Evolutionary conservation across 2,888 invertebrate species (phyloP), one percentile per base, ranked within the genome.

Genomic region (Dimorphilus gyrociliatus): DNA sequence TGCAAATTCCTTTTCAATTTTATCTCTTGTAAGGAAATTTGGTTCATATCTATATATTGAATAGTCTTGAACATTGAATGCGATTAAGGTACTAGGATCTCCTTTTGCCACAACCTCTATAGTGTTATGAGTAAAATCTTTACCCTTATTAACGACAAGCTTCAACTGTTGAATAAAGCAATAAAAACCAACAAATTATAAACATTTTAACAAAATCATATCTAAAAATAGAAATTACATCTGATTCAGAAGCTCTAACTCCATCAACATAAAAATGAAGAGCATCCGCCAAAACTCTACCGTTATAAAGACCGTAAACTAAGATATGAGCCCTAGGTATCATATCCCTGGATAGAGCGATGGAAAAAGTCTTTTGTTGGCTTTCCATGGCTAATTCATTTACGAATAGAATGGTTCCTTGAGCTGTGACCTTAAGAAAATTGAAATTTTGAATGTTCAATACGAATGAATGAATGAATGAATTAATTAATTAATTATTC

Each of bases 191-290:
- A n/a, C n/a, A n/a, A n/a, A n/a, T n/a, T n/a, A n/a, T n/a, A n/a
- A n/a, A n/a, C n/a, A n/a, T n/a, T n/a, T n/a, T n/a, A n/a, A n/a
- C n/a, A n/a, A n/a, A n/a, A n/a, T n/a, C n/a, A n/a, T n/a, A n/a
- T n/a, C n/a, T n/a, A n/a, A n/a, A n/a, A n/a, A n/a, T n/a, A n/a
- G n/a, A n/a, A n/a, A n/a, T n/a, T n/a, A n/a, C n/a, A n/a, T n/a
- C n/a, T n/a, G n/a, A n/a, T n/a, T n/a, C n/a, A n/a, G n/a, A n/a
- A n/a, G n/a, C n/a, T 1, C 85, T 80, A 45, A 90, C 81, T 36
- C 88, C 88, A 63, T 90, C 82, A 14, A 92, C 88, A 0, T 86
- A 84, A 68, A 88, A 85, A 5, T 86, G 86, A 33, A 92, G 67
- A 33, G 84, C 81, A 65, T 92, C 92, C 0, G 81, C 81, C 1